phyloP scores from a whole-genome alignment of 2,888 invertebrate species.

The Epirrhoe alternata region DNA sequence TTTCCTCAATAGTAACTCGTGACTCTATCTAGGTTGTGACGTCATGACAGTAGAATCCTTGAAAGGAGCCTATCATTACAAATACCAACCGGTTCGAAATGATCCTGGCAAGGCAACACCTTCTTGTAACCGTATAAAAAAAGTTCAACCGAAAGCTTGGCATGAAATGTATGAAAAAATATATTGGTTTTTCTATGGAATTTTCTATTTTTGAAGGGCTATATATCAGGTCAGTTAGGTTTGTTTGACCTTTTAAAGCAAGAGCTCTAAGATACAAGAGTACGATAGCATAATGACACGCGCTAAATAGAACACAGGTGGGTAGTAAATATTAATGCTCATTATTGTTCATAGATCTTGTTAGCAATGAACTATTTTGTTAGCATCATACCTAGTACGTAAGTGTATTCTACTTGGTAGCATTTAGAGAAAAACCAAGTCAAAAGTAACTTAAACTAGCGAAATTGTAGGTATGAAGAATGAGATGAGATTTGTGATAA shows the following conservation, averaged over 20 bases:
- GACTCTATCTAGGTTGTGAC: constrained; percentile 19
- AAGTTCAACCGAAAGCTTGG: neutral
- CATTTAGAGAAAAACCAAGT: too few relatives aligned
- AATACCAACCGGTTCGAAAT: constrained; percentile 30
- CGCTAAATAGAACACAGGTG: neutral
- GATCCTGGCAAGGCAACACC: neutral
- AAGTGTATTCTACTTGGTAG: neutral
- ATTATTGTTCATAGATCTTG: too few relatives aligned
- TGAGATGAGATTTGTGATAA: too few relatives aligned
- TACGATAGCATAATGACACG: neutral
- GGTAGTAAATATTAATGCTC: neutral
- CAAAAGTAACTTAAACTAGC: too few relatives aligned
- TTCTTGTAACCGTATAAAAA: neutral
- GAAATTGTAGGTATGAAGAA: too few relatives aligned
- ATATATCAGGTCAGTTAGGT: too few relatives aligned
- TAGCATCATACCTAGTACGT: too few relatives aligned
- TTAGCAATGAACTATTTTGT: too few relatives aligned
- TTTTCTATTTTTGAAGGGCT: too few relatives aligned
- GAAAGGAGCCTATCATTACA: constrained; percentile 32
- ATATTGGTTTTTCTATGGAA: too few relatives aligned
- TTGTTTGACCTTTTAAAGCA: neutral
- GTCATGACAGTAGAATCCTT: constrained; percentile 37
- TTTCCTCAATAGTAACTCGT: neutral
- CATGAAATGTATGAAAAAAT: too few relatives aligned
- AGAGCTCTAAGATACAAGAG: too few relatives aligned